Percentiles rank a stretch among this genome's conserved stretches.
Conservation (phyloP, 2,888 invertebrate species). For the Eristalis tenax region DNA sequence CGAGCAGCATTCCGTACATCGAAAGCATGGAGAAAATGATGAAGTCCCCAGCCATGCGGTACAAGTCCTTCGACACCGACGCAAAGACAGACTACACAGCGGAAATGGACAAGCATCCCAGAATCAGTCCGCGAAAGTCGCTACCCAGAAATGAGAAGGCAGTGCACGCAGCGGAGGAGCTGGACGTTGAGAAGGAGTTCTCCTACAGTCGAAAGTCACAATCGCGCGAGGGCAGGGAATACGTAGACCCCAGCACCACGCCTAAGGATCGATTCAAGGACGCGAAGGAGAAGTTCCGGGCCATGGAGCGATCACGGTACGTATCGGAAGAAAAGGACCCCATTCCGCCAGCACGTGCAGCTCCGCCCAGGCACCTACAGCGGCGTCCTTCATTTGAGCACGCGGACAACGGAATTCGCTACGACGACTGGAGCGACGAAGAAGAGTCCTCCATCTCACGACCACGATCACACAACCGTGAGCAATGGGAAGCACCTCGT, state of each 20-base stretch:
- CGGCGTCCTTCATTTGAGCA: constrained; percentile 75
- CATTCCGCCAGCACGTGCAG: constrained; percentile 24
- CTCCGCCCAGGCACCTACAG: constrained; percentile 73
- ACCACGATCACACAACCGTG: constrained; percentile 75
- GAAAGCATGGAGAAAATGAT: constrained; percentile 81
- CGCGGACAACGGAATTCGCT: constrained; percentile 71
- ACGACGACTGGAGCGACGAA: constrained; percentile 80
- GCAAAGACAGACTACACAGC: constrained; percentile 47
- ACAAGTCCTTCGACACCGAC: constrained; percentile 77
- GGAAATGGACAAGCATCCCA: constrained; percentile 69
- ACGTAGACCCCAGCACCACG: constrained; percentile 79
- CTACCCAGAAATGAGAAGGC: constrained; percentile 72
- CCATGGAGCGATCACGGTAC: constrained; percentile 85
- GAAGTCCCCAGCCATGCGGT: constrained; percentile 81
- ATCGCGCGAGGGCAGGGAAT: constrained; percentile 49
- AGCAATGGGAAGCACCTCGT: constrained; percentile 69
- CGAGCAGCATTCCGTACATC: constrained; percentile 80
- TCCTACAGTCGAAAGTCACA: constrained; percentile 72
- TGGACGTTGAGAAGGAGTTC: constrained; percentile 72
- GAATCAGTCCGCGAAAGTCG: constrained; percentile 74
- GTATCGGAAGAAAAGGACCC: constrained; percentile 82
- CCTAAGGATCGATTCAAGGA: constrained; percentile 92
- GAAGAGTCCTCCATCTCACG: constrained; percentile 73
- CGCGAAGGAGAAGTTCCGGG: constrained; percentile 92
- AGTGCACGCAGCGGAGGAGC: constrained; percentile 70